These are phyloP conservation scores for Myotis vivesi DNA, from an alignment of 2,797 vertebrate genomes.

Conservation along the genomic window DNA sequence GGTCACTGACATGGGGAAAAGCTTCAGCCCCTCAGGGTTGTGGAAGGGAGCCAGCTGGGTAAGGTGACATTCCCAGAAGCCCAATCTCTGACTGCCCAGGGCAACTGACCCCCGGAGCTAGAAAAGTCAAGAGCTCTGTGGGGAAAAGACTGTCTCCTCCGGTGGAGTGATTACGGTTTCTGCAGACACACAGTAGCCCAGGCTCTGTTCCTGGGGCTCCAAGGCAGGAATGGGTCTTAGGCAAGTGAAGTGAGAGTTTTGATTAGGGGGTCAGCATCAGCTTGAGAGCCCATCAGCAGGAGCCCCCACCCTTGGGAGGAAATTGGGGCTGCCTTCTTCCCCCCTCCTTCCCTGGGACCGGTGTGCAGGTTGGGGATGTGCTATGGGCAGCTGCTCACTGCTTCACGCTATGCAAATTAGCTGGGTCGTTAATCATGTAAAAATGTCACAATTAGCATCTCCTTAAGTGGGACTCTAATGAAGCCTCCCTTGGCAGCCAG, in stretches of 20 bases:
- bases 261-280: neutral
- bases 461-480: slow-evolving; percentile 85
- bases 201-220: neutral
- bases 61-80: neutral
- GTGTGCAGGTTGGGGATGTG: slow-evolving; percentile 64
- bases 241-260: neutral
- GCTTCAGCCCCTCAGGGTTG: neutral
- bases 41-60: neutral
- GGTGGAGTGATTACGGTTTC: neutral
- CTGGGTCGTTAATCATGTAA: slow-evolving; percentile 86
- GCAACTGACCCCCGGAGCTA: neutral
- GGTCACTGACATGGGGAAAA: neutral
- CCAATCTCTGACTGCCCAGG: neutral
- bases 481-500: slow-evolving; percentile 80
- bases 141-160: neutral
- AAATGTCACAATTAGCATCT: slow-evolving; percentile 88
- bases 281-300: neutral
- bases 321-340: slow-evolving; percentile 47
- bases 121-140: neutral
- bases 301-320: slow-evolving; percentile 42
- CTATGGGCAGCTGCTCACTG: slow-evolving; percentile 65
- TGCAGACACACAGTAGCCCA: neutral
- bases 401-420: slow-evolving; percentile 84
- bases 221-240: neutral
- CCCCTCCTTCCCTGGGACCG: slow-evolving; percentile 34